phyloP scores from a whole-genome alignment of 1,140 invertebrate species.

The Agrypnia vestita region DNA sequence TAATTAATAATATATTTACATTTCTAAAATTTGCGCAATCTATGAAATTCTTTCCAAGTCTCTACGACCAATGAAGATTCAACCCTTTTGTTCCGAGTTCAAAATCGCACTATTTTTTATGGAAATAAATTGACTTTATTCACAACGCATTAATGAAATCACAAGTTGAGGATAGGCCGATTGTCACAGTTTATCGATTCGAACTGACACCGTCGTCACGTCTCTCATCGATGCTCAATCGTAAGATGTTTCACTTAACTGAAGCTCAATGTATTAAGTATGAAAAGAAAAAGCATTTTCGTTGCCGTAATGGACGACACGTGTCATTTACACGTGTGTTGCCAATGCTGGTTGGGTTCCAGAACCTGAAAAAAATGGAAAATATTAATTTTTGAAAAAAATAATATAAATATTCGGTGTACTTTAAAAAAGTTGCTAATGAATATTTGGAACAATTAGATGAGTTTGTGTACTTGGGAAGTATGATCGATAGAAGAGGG shows the following conservation, averaged over 20 bases:
- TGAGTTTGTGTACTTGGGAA: too few relatives aligned
- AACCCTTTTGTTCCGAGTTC: constrained; percentile 14
- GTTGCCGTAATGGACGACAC: background rate
- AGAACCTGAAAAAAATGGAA: constrained; percentile 53
- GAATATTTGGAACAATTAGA: too few relatives aligned
- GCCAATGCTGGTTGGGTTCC: constrained; percentile 57
- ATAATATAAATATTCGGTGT: too few relatives aligned
- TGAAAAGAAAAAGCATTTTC: constrained; percentile 1
- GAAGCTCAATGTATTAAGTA: too few relatives aligned
- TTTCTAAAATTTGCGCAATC: constrained; percentile 11
- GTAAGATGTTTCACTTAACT: background rate
- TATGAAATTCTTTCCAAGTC: background rate
- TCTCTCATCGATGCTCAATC: too few relatives aligned
- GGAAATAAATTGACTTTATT: constrained; percentile 40
- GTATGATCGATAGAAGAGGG: too few relatives aligned
- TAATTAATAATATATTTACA: constrained; percentile 30
- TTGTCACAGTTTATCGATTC: constrained; percentile 31
- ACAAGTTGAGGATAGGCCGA: constrained; percentile 37
- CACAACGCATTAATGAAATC: constrained; percentile 30
- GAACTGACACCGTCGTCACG: background rate
- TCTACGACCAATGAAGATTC: background rate
- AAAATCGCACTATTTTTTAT: constrained; percentile 23
- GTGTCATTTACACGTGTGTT: constrained; percentile 52
- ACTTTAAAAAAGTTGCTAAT: too few relatives aligned
- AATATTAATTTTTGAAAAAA: too few relatives aligned